Evolutionary conservation across 2,113 vertebrate species (phyloP), one percentile per base, ranked within the genome.

Genomic region (Hystrix brachyura): DNA sequence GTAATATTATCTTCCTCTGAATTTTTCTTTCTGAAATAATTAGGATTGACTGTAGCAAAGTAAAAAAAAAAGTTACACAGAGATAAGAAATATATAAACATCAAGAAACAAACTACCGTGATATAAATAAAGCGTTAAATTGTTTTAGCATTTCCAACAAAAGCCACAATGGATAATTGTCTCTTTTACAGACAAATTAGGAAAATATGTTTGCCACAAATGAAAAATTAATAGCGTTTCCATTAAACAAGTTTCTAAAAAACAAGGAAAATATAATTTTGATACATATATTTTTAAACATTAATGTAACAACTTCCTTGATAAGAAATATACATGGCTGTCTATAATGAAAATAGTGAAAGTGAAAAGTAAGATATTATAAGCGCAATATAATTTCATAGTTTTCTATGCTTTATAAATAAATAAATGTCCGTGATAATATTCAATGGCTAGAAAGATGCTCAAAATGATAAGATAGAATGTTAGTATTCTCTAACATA

Each of bases 1-100:
- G n/a, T 65, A 43, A 86, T 53, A 78, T 43, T 4, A 86, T n/a
- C 27, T 82, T n/a, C 67, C 78, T 89, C 38, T 5, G 12, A 90
- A 85, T 89, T 57, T 38, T 69, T 43, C 8, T 93, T 13, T 86
- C 19, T 89, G 55, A 80, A 89, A 85, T n/a, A 92, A 69, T 53
- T 74, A 60, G 18, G 9, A 83, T 55, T 15, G 4, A 78, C 6
- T 62, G 14, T 3, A 76, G n/a, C 1, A 32, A 60, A 53, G 43
- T 83, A 21, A 93, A 91, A 85, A 81, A 71, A 67, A 74, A 5
- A 67, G 14, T 38, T 38, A 38, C 38, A 46, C 4, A 94, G 34
- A 48, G 23, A 43, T 84, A 17, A 43, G 15, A 2, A 94, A 82
- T 59, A 5, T 57, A 14, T 91, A 38, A 76, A 59, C 2, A 27